Evolutionary conservation across 2,888 invertebrate genomes (phyloP).

Genomic region (Pterostichus madidus): DNA sequence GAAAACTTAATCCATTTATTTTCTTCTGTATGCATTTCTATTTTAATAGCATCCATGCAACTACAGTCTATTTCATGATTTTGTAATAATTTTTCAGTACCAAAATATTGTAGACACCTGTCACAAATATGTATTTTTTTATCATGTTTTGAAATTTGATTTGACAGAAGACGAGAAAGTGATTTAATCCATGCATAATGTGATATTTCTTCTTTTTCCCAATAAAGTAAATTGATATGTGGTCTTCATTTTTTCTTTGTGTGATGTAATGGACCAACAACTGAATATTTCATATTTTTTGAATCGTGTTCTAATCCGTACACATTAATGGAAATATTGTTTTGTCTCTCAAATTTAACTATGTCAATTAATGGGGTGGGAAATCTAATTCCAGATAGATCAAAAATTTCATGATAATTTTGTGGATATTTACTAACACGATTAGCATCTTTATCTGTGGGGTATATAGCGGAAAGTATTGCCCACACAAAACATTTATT

Average conservation of each 20-base stretch:
- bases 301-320: slow-evolving; percentile 58
- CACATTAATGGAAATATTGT: slow-evolving; percentile 67
- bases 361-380: slow-evolving; percentile 65
- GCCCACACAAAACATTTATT: slow-evolving; percentile 38
- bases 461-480: slow-evolving; percentile 16
- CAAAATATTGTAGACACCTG: slow-evolving; percentile 67
- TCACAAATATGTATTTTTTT: slow-evolving; percentile 62
- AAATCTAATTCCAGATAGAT: slow-evolving; percentile 32
- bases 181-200: slow-evolving; percentile 51
- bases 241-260: slow-evolving; percentile 26
- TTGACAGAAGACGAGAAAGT: slow-evolving; percentile 10
- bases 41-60: slow-evolving; percentile 56
- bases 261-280: slow-evolving; percentile 55
- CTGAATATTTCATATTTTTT: background rate
- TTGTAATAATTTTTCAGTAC: slow-evolving; percentile 30
- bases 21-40: slow-evolving; percentile 46
- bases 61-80: slow-evolving; percentile 56
- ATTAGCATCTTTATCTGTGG: background rate
- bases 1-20: slow-evolving; percentile 54
- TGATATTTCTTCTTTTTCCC: slow-evolving; percentile 31
- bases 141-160: slow-evolving; percentile 41
- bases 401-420: slow-evolving; percentile 21
- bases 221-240: slow-evolving; percentile 63
- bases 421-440: background rate
- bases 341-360: slow-evolving; percentile 67